These are phyloP conservation scores for Thinocorus orbignyianus DNA, from an alignment of 2,113 vertebrate species.

Conservation along the genomic window DNA sequence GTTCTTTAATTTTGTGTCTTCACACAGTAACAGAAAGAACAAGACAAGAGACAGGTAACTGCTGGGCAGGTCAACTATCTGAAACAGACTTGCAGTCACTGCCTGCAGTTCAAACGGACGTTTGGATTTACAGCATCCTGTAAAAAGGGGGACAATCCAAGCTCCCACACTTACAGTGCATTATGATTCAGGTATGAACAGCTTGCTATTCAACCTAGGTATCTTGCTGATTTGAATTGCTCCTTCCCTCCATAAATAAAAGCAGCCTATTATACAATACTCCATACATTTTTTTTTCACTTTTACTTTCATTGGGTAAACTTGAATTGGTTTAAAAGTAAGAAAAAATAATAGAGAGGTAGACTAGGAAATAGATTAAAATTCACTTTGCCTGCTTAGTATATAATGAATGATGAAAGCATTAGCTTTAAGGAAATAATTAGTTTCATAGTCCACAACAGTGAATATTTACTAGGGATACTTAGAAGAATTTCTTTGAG, in stretches of 20 bases:
- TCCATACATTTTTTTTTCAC: neutral
- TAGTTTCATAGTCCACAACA: slow-evolving; percentile 22
- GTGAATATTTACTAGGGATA: slow-evolving; percentile 22
- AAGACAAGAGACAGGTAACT: neutral
- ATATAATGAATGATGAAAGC: neutral
- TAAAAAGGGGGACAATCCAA: neutral
- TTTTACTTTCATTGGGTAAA: neutral
- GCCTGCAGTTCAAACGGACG: neutral
- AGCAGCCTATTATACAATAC: neutral
- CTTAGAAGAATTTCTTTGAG: slow-evolving; percentile 12
- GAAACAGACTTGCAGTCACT: fast-evolving
- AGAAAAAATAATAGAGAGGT: neutral
- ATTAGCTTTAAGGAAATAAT: slow-evolving; percentile 36
- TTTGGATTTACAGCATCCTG: too few relatives aligned
- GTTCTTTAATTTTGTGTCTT: neutral
- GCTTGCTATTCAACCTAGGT: neutral
- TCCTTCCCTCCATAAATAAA: neutral
- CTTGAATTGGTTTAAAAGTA: neutral
- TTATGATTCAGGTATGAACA: neutral
- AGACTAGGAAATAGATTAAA: neutral
- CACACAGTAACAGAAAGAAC: neutral
- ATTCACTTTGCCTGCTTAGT: neutral
- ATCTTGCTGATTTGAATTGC: neutral
- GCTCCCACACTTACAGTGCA: fast-evolving
- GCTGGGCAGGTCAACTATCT: neutral